Percentiles rank a stretch among this genome's conserved stretches.
phyloP scores from a whole-genome alignment of 2,888 invertebrate genomes.

The Epinotia nisella region DNA sequence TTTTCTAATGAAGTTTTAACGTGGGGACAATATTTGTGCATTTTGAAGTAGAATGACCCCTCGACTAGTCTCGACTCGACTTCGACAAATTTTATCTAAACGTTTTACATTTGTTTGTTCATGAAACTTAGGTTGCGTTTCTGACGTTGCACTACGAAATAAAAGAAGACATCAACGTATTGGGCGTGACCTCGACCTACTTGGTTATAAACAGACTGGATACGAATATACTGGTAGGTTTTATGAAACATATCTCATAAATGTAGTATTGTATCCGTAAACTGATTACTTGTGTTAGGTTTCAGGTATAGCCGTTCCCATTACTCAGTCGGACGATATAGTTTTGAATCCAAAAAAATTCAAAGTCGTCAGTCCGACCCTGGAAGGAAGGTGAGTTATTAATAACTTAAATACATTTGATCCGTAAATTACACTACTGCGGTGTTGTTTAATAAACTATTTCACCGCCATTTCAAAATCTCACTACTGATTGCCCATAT shows the following conservation, averaged over 20 bases:
- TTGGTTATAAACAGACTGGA: slow-evolving; percentile 86
- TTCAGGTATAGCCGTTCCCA: slow-evolving; percentile 55
- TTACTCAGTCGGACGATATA: slow-evolving; percentile 44
- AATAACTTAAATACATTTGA: not conserved
- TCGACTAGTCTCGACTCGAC: too few relatives aligned
- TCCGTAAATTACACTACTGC: too few relatives aligned
- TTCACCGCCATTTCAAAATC: too few relatives aligned
- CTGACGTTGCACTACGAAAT: slow-evolving; percentile 87
- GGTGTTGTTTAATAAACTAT: too few relatives aligned
- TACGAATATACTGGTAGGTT: slow-evolving; percentile 79
- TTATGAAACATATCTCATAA: slow-evolving; percentile 53
- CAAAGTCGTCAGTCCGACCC: slow-evolving; percentile 59
- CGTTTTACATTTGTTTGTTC: not conserved
- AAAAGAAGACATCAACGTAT: slow-evolving; percentile 87
- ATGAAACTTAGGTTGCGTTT: slow-evolving; percentile 79
- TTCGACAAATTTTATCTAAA: too few relatives aligned
- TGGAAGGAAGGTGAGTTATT: slow-evolving; percentile 55
- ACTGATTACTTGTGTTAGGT: slow-evolving; percentile 50
- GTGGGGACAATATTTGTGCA: too few relatives aligned
- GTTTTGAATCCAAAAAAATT: slow-evolving; percentile 58
- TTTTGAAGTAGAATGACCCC: too few relatives aligned
- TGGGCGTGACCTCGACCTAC: slow-evolving; percentile 86
- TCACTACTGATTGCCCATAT: too few relatives aligned
- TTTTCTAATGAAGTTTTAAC: too few relatives aligned
- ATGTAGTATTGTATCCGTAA: slow-evolving; percentile 49